Percentiles rank a stretch among this genome's conserved stretches.
phyloP scores from a whole-genome alignment of 2,888 invertebrate genomes.

The Dolomedes plantarius region DNA sequence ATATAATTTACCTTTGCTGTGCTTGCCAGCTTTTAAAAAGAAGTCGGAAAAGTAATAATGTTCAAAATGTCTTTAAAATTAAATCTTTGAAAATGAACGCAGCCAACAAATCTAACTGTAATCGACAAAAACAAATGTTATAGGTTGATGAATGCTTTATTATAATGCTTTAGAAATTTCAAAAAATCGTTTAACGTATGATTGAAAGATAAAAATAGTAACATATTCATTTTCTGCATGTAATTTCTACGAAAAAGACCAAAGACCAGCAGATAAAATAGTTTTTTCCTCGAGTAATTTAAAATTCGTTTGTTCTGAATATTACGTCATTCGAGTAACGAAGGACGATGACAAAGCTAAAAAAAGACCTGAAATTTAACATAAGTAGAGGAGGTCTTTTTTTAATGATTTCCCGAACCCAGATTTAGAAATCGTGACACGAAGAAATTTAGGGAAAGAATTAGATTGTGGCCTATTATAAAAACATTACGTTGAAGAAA shows the following conservation, averaged over 20 bases:
- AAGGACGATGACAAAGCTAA: neutral
- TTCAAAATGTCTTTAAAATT: no score
- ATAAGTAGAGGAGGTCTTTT: slow-evolving; percentile 10
- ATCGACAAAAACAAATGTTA: no score
- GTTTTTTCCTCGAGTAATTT: slow-evolving; percentile 15
- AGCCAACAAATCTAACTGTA: no score
- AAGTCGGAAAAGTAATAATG: no score
- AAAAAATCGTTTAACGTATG: slow-evolving; percentile 23
- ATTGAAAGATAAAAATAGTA: slow-evolving; percentile 43
- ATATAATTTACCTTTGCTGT: no score
- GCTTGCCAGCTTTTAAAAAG: no score
- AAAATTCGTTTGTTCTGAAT: slow-evolving; percentile 25
- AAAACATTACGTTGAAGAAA: slow-evolving; percentile 29
- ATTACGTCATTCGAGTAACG: neutral
- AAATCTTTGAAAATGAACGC: no score
- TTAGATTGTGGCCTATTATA: slow-evolving; percentile 9
- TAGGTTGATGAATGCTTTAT: no score
- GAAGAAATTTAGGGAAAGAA: slow-evolving; percentile 39
- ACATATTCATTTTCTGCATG: slow-evolving; percentile 15
- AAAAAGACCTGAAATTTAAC: slow-evolving; percentile 44
- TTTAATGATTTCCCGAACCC: slow-evolving; percentile 52
- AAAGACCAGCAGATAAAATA: slow-evolving; percentile 25
- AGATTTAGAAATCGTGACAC: slow-evolving; percentile 41
- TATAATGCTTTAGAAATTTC: no score
- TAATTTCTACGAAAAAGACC: neutral